Evolutionary conservation across 2,888 invertebrate genomes (phyloP), one percentile per base, ranked within the genome.

Genomic region (Limenitis camilla): DNA sequence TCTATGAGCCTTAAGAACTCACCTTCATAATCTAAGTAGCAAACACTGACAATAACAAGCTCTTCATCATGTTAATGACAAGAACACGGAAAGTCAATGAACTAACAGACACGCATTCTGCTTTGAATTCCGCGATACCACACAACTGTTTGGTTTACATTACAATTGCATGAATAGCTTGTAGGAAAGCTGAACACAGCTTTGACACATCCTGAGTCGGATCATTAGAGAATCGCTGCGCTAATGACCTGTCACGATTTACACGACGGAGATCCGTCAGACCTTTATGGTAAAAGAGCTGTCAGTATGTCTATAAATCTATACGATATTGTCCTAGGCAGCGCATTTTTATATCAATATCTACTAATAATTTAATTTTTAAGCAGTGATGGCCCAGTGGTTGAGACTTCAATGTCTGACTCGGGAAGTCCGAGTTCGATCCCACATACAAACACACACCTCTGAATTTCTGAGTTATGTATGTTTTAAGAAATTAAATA

Each of bases 51-150:
- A 9, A 43, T 43, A 32, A 43, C 27, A 33, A 43, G 32, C 43
- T 33, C 33, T 19, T 44, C 5, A 35, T 44, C 44, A 35, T 44
- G 35, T 44, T 35, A 44, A 35, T 11, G 40, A 40, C 31, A 29
- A 46, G n/a, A 32, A 36, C 46, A 46, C 52, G 46, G 40, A 30
- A 52, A 39, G 48, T 53, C 53, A 49, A 5, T 48, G 43, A 44
- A 48, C 53, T 44, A 29, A 27, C 39, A 39, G 19, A 41, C 39
- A 44, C 53, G 36, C 42, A 46, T 40, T 27, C 44, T 29, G 27
- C 39, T 10, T 47, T 38, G 30, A 42, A 11, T 53, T 44, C 48
- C 48, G 33, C 43, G 48, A 40, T 29, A 40, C 2, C 8, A 36
- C 6, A 30, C 33, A 8, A 28, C 11, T 36, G 35, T 33, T 38